Percentiles rank a stretch among this genome's conserved stretches.
Evolutionary conservation across 2,888 invertebrate genomes (phyloP).

Genomic region (Harpagoxenus sublaevis): DNA sequence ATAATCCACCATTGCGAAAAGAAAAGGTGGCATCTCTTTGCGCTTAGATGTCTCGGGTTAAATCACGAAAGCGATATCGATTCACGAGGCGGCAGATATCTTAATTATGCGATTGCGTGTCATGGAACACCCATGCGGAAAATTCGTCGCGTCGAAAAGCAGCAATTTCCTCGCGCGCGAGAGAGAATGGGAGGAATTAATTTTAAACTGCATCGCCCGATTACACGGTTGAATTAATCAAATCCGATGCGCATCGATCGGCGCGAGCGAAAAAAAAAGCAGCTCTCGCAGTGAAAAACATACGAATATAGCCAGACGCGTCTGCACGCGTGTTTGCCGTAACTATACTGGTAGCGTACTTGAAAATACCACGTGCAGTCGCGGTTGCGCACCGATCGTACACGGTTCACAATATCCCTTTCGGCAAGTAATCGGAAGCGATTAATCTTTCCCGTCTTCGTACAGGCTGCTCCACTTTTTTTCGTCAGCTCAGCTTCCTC

Average conservation of each 20-base stretch:
- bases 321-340: slow-evolving; percentile 10
- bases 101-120: slow-evolving; percentile 49
- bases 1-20: slow-evolving; percentile 12
- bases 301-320: neutral
- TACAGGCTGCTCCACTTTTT: slow-evolving; percentile 44
- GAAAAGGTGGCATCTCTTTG: neutral
- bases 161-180: slow-evolving; percentile 12
- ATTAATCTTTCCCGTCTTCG: slow-evolving; percentile 49
- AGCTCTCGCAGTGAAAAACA: neutral
- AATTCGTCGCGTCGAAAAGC: slow-evolving; percentile 8
- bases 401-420: slow-evolving; percentile 30
- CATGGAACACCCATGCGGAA: neutral
- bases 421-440: slow-evolving; percentile 44
- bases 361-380: neutral
- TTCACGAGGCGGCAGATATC: neutral
- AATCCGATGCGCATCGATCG: slow-evolving; percentile 15
- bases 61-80: slow-evolving; percentile 28
- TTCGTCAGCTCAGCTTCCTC: slow-evolving; percentile 11
- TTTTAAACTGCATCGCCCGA: slow-evolving; percentile 30
- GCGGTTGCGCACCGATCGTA: too few relatives aligned
- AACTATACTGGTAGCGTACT: neutral
- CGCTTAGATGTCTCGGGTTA: slow-evolving; percentile 8
- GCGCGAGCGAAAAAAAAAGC: neutral
- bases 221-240: slow-evolving; percentile 19
- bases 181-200: slow-evolving; percentile 26